A percentile compares a stretch with the other conserved stretches of the same genome.
Conservation (phyloP, 2,888 invertebrate genomes). For the Holacanthella duospinosa region DNA sequence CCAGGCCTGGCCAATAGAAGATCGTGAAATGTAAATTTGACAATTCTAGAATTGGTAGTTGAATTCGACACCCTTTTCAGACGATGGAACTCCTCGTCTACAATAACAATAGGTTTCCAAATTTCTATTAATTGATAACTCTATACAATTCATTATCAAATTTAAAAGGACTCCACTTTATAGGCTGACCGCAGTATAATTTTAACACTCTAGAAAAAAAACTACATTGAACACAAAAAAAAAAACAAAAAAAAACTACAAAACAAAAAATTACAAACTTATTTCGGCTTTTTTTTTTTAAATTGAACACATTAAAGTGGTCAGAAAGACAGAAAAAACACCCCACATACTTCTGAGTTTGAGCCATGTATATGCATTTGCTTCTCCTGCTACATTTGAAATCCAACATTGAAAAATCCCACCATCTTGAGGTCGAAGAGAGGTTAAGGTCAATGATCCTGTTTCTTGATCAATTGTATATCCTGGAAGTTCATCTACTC, state of each 20-base stretch:
- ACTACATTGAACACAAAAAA: no score
- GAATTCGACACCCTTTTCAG: conserved; percentile 12
- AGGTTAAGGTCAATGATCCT: conserved; percentile 62
- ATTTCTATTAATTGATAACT: no score
- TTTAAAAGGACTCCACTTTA: neutral
- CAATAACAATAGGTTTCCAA: no score
- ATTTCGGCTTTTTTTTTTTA: no score
- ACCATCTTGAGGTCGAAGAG: conserved; percentile 53
- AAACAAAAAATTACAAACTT: no score
- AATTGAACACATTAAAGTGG: no score
- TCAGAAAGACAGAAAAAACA: no score
- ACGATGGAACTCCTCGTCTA: conserved; percentile 5
- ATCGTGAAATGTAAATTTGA: conserved; percentile 31
- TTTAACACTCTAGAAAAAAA: no score
- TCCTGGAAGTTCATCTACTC: conserved; percentile 44
- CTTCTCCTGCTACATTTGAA: conserved; percentile 60
- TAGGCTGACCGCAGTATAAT: no score
- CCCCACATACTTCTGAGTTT: conserved; percentile 94
- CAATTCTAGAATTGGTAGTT: conserved; percentile 22
- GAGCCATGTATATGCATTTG: conserved; percentile 79
- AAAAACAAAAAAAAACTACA: no score
- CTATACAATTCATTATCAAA: conserved; percentile 6
- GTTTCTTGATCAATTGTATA: conserved; percentile 64
- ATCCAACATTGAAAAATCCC: conserved; percentile 92
- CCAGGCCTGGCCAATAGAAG: conserved; percentile 32